Conservation (phyloP, 2,797 vertebrate species). For the Toxotes lorentzi region DNA sequence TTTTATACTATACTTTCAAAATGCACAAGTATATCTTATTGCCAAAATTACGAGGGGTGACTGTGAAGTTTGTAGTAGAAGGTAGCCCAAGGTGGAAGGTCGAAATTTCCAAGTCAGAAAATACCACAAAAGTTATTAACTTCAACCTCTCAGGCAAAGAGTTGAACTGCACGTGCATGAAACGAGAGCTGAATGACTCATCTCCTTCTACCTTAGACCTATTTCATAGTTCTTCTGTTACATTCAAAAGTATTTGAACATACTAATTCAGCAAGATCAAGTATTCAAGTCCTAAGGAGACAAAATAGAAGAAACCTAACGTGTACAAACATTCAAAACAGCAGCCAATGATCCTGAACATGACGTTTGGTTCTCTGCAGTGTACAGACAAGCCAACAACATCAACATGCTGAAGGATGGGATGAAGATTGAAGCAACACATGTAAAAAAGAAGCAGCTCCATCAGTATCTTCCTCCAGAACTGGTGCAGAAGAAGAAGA, state of each 20-base stretch:
- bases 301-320: background rate
- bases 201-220: too few relatives aligned
- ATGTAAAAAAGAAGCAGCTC: constrained; percentile 96
- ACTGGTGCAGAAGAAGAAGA: constrained; percentile 94
- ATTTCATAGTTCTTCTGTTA: background rate
- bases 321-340: background rate
- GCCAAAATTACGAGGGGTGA: too few relatives aligned
- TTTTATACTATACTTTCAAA: too few relatives aligned
- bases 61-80: too few relatives aligned
- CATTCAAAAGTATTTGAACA: background rate
- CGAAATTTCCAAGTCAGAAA: too few relatives aligned
- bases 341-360: background rate
- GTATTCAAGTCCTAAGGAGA: background rate
- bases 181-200: too few relatives aligned
- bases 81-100: too few relatives aligned
- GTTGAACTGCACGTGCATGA: too few relatives aligned
- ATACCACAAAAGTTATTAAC: too few relatives aligned
- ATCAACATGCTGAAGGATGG: constrained; percentile 96
- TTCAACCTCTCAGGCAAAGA: too few relatives aligned
- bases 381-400: constrained; percentile 96
- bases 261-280: background rate
- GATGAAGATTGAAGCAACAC: constrained; percentile 97
- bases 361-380: constrained; percentile 72
- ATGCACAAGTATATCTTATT: too few relatives aligned
- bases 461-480: constrained; percentile 95